Evolutionary conservation across 2,113 vertebrate genomes (phyloP).

Genomic region (Emydura subglobosa): DNA sequence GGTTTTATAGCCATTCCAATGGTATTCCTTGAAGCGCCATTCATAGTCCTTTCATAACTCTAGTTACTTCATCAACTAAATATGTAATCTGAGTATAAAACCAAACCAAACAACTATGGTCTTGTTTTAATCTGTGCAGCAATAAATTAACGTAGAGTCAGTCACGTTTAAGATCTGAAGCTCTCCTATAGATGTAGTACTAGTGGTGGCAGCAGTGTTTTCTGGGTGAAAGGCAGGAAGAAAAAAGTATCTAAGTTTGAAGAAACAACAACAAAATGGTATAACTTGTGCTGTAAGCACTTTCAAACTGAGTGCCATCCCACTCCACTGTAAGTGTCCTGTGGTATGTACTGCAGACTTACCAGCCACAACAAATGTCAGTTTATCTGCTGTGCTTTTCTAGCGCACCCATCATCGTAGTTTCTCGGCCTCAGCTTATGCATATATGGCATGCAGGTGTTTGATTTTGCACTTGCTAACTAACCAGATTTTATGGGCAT

Average conservation of each 20-base stretch:
- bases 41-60: neutral
- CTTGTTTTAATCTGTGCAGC: neutral
- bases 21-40: neutral
- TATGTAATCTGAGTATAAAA: neutral
- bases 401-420: neutral
- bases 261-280: neutral
- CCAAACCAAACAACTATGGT: neutral
- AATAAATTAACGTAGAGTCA: neutral
- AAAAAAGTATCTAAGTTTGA: neutral
- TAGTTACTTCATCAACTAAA: neutral
- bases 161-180: neutral
- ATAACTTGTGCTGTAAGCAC: neutral
- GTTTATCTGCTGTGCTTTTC: neutral
- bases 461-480: neutral
- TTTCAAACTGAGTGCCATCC: neutral
- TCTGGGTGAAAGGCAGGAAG: neutral
- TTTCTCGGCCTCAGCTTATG: neutral
- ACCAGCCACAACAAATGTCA: neutral
- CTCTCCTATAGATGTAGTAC: neutral
- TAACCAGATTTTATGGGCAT: neutral
- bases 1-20: neutral
- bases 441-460: neutral
- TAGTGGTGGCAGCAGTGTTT: neutral
- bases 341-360: neutral
- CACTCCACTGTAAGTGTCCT: neutral